Evolutionary conservation across 2,797 vertebrate species (phyloP).

Genomic region (Morelia viridis): DNA sequence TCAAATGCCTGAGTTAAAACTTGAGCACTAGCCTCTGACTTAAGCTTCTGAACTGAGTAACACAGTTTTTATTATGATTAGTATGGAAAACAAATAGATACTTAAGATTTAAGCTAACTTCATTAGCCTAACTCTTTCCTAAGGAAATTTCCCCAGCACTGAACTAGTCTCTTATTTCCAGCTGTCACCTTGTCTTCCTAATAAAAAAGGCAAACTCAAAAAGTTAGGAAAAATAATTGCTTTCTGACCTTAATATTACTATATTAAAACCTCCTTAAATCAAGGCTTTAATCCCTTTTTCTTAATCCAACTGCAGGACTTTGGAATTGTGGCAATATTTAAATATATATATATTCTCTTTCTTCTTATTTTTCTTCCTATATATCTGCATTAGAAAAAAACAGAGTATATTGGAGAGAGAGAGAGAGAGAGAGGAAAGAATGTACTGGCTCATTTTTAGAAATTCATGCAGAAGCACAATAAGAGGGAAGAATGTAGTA

Average conservation of each 20-base stretch:
- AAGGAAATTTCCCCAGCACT: not conserved
- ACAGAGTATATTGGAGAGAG: not conserved
- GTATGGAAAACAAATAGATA: not conserved
- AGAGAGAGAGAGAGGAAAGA: not conserved
- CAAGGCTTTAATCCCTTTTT: not conserved
- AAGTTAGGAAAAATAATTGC: not conserved
- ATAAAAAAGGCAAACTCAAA: not conserved
- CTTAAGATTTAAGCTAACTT: not conserved
- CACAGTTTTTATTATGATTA: not conserved
- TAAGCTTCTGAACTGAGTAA: not conserved
- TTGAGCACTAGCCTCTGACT: not conserved
- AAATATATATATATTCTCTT: not conserved
- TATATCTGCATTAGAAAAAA: not conserved
- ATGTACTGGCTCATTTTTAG: not conserved
- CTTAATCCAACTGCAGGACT: not conserved
- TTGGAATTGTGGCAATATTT: not conserved
- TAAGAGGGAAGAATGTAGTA: not conserved
- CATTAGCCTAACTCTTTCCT: not conserved
- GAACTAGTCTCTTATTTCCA: not conserved
- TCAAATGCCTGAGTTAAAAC: not conserved
- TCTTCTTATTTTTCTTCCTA: not conserved
- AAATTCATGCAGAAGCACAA: not conserved
- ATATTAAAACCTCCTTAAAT: not conserved
- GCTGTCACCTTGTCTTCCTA: not conserved
- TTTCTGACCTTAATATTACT: conserved; percentile 1